A percentile compares a stretch with the other conserved stretches of the same genome.
phyloP scores from a whole-genome alignment of 1,140 invertebrate species.

The Lucilia sericata region DNA sequence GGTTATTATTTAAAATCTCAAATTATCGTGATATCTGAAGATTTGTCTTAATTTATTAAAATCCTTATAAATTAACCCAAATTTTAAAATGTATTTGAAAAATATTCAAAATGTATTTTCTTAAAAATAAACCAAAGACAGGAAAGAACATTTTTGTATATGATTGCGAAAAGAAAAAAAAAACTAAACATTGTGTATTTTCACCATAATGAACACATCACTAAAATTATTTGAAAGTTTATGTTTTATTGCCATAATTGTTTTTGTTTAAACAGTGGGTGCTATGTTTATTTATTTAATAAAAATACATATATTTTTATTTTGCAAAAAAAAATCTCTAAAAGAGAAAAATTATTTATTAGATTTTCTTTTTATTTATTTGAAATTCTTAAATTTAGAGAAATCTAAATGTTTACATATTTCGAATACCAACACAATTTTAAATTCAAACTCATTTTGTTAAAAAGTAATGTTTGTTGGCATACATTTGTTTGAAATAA shows the following conservation, averaged over 20 bases:
- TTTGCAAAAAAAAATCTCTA: not conserved
- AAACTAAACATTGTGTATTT: not conserved
- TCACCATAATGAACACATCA: constrained; percentile 2
- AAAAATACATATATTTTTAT: not conserved
- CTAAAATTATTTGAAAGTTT: not conserved
- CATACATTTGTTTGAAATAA: not conserved
- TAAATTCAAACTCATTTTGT: not conserved
- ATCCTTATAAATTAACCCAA: no score
- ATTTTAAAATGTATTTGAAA: no score
- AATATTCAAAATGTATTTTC: no score
- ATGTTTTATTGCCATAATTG: not conserved
- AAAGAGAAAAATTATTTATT: not conserved
- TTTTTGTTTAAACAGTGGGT: not conserved
- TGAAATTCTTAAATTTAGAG: not conserved
- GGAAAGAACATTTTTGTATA: no score
- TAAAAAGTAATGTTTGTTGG: not conserved
- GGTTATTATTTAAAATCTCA: no score
- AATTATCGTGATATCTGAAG: no score
- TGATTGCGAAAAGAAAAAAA: not conserved
- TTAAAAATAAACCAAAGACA: no score
- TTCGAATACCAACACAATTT: not conserved
- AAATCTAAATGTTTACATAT: not conserved
- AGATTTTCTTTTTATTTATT: not conserved
- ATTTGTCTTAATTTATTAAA: no score
- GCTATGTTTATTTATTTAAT: constrained; percentile 11